A percentile compares a stretch with the other conserved stretches of the same genome.
These are phyloP conservation scores for Syndactyla subalaris DNA, from an alignment of 2,797 vertebrate species.

Conservation along the genomic window DNA sequence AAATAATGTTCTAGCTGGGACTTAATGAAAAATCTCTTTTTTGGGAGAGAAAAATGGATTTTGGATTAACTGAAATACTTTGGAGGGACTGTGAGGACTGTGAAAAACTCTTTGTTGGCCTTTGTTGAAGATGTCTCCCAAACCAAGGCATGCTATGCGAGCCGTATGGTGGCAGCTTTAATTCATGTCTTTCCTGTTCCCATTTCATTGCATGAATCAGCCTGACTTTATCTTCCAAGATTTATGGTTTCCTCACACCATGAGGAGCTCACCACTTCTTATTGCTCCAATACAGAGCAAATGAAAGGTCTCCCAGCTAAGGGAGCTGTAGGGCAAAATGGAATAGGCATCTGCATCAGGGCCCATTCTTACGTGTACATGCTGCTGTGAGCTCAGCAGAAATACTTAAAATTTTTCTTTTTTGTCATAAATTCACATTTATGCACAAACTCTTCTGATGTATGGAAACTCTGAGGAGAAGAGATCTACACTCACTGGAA, in stretches of 20 bases:
- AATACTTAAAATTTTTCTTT: neutral
- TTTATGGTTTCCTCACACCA: neutral
- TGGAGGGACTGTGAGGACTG: neutral
- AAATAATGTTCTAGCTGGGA: neutral
- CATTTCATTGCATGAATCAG: neutral
- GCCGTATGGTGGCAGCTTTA: neutral
- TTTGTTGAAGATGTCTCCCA: neutral
- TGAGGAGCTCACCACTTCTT: neutral
- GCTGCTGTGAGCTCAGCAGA: neutral
- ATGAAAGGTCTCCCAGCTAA: neutral
- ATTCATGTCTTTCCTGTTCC: neutral
- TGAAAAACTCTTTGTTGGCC: neutral
- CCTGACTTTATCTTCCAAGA: constrained; percentile 8
- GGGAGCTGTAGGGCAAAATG: neutral
- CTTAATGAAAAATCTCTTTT: neutral
- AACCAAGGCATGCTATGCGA: accelerated
- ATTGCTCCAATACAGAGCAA: neutral
- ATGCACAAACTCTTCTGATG: neutral
- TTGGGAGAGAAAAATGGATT: neutral
- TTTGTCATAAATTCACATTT: neutral
- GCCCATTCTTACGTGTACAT: accelerated
- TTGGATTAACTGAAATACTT: neutral
- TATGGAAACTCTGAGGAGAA: neutral
- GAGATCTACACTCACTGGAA: neutral
- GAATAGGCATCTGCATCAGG: accelerated